Conservation (phyloP, 2,888 invertebrate genomes). For the Aphelenchoides bicaudatus region DNA sequence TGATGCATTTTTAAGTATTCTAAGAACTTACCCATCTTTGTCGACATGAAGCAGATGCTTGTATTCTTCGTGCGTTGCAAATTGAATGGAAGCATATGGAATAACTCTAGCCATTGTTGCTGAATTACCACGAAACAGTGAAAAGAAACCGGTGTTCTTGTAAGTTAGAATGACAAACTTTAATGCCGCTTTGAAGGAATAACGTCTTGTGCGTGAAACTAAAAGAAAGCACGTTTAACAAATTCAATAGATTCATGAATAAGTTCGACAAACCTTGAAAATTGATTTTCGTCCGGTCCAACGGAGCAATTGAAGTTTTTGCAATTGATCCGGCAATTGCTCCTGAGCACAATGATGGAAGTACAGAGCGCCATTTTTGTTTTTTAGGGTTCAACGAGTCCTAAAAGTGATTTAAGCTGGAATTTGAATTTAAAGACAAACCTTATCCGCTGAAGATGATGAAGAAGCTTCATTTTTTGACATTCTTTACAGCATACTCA, state of each 20-base stretch:
- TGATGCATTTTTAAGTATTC: too few relatives aligned
- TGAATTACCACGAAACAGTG: conserved; percentile 94
- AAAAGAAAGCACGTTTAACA: conserved; percentile 25
- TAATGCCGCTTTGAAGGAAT: conserved; percentile 63
- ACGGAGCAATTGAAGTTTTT: conserved; percentile 90
- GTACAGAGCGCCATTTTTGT: conserved; percentile 8
- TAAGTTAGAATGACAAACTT: conserved; percentile 67
- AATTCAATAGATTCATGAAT: background rate
- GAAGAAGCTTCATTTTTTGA: too few relatives aligned
- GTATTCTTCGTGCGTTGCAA: conserved; percentile 95
- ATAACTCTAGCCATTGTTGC: conserved; percentile 95
- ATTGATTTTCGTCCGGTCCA: conserved; percentile 95
- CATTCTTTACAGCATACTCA: too few relatives aligned
- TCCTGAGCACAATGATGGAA: conserved; percentile 72
- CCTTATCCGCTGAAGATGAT: too few relatives aligned
- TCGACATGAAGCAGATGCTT: conserved; percentile 70
- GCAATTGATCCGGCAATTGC: conserved; percentile 87
- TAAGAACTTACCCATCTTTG: conserved; percentile 36
- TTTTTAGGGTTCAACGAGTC: too few relatives aligned
- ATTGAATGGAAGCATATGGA: conserved; percentile 95
- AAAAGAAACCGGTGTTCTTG: conserved; percentile 74
- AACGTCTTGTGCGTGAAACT: conserved; percentile 62
- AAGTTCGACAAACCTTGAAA: conserved; percentile 70
- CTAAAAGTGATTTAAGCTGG: too few relatives aligned
- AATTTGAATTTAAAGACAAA: too few relatives aligned